Evolutionary conservation across 2,113 vertebrate species (phyloP).

Genomic region (Leptosomus discolor): DNA sequence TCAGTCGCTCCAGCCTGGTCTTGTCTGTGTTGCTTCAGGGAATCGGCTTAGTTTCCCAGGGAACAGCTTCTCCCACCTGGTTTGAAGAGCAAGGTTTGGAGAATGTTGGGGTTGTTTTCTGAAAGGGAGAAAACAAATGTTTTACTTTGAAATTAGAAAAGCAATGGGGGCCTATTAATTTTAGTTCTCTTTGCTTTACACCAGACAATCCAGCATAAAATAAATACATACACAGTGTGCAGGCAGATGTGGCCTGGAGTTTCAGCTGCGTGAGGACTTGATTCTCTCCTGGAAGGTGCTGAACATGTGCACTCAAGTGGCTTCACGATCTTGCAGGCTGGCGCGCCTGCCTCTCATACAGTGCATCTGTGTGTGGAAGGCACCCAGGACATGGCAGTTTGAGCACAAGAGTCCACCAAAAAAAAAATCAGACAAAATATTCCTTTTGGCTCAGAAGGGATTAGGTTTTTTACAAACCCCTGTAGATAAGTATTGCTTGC

Average conservation of each 20-base stretch:
- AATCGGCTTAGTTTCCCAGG: not conserved
- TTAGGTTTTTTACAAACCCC: not conserved
- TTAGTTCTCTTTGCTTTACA: not conserved
- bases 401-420: not conserved
- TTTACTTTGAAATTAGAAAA: not conserved
- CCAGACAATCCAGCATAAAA: not conserved
- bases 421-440: not conserved
- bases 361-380: not conserved
- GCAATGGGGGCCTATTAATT: not conserved
- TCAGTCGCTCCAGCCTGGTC: not conserved
- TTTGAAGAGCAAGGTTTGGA: not conserved
- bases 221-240: not conserved
- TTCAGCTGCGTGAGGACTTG: not conserved
- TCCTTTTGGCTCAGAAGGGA: not conserved
- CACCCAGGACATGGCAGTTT: not conserved
- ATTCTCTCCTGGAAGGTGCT: not conserved
- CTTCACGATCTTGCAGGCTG: not conserved
- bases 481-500: not conserved
- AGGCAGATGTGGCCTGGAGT: not conserved
- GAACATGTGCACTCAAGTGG: not conserved
- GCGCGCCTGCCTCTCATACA: not conserved
- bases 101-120: not conserved
- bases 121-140: not conserved
- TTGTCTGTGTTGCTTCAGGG: not conserved
- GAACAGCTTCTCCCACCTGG: not conserved